These are phyloP conservation scores for Euwallacea fornicatus DNA, from an alignment of 1,140 invertebrate genomes.

Conservation along the genomic window DNA sequence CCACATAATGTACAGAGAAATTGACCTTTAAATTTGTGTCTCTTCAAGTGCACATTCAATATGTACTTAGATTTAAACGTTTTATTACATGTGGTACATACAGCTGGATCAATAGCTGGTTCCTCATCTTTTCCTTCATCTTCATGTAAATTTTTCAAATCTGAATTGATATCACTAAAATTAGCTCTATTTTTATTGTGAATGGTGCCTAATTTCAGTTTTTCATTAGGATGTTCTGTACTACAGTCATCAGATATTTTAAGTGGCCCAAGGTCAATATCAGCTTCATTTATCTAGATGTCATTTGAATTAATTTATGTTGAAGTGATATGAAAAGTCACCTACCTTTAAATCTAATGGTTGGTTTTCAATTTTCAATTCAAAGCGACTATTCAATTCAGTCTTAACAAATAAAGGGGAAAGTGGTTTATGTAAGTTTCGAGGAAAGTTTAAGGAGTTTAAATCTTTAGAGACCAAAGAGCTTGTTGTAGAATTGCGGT, in stretches of 20 bases:
- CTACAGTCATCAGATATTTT: slow-evolving; percentile 28
- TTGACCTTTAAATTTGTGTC: slow-evolving; percentile 71
- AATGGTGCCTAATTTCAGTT: background rate
- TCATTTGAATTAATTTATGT: no score
- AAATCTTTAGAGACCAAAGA: slow-evolving; percentile 9
- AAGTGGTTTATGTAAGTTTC: background rate
- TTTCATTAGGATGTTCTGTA: background rate
- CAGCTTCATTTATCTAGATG: slow-evolving; percentile 24
- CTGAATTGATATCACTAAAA: background rate
- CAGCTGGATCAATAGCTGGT: slow-evolving; percentile 19
- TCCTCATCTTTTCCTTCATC: slow-evolving; percentile 9
- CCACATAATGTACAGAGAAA: slow-evolving; percentile 57
- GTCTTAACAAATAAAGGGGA: slow-evolving; percentile 14
- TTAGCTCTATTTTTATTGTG: background rate
- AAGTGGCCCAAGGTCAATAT: slow-evolving; percentile 33
- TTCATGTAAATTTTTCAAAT: no score
- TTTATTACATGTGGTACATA: slow-evolving; percentile 64
- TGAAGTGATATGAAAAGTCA: no score
- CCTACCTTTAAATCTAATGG: slow-evolving; percentile 8
- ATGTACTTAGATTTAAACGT: slow-evolving; percentile 64
- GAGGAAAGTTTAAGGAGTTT: slow-evolving; percentile 15
- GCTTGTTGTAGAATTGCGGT: slow-evolving; percentile 10
- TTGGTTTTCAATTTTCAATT: slow-evolving; percentile 11
- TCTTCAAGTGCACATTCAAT: slow-evolving; percentile 72
- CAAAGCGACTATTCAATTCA: slow-evolving; percentile 9